Evolutionary conservation across 2,888 invertebrate species (phyloP).

Genomic region (Zele albiditarsus): DNA sequence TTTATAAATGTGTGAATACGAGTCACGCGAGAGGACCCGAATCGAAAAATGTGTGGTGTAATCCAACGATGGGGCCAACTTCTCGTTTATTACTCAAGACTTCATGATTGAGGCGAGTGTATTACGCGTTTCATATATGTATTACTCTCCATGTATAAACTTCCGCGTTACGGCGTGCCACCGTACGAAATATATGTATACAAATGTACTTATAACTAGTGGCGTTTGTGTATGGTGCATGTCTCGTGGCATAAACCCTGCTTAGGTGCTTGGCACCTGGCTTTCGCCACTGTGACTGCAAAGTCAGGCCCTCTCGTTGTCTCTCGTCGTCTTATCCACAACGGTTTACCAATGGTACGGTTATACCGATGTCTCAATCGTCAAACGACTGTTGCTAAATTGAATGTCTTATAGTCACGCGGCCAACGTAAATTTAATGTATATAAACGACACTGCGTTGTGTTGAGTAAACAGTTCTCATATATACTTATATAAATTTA

Average conservation of each 20-base stretch:
- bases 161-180: conserved; percentile 24
- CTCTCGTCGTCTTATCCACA: conserved; percentile 45
- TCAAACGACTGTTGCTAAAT: conserved; percentile 64
- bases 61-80: conserved; percentile 28
- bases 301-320: conserved; percentile 25
- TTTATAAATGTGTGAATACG: conserved; percentile 10
- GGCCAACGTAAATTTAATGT: conserved; percentile 34
- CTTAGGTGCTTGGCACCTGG: conserved; percentile 1
- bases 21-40: conserved; percentile 24
- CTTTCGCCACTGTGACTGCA: conserved; percentile 17
- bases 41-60: conserved; percentile 26
- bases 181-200: neutral
- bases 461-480: conserved; percentile 31
- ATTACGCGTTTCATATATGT: conserved; percentile 22
- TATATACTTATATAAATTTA: neutral
- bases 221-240: neutral
- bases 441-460: conserved; percentile 27
- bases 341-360: conserved; percentile 60
- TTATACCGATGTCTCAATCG: conserved; percentile 67
- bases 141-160: conserved; percentile 5
- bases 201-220: neutral
- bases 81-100: conserved; percentile 26
- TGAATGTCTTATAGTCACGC: conserved; percentile 59
- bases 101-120: conserved; percentile 7
- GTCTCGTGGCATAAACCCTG: neutral